phyloP scores from a whole-genome alignment of 2,113 vertebrate genomes.

The Dascyllus trimaculatus region DNA sequence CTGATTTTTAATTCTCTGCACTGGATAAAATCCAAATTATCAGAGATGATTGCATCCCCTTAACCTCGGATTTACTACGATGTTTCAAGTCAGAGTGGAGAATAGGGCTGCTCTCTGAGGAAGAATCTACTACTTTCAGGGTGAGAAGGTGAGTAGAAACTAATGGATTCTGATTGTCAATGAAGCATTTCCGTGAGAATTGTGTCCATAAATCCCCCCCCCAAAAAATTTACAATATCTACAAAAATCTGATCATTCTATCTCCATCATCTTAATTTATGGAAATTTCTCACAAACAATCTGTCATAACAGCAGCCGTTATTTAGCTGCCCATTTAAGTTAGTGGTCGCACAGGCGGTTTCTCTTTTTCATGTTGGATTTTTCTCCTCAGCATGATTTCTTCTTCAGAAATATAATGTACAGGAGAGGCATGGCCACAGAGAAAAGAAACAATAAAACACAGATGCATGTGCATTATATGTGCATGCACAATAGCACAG shows the following conservation, averaged over 20 bases:
- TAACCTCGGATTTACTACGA: not conserved
- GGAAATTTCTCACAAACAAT: slow-evolving; percentile 24
- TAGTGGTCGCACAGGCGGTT: not conserved
- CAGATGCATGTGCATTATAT: slow-evolving; percentile 1
- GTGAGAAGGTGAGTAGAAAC: slow-evolving; percentile 22
- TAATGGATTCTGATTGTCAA: not conserved
- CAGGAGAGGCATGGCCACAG: not conserved
- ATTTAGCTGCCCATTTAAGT: not conserved
- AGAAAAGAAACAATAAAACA: not conserved
- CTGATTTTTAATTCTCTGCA: too few species aligned
- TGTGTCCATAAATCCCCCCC: not conserved
- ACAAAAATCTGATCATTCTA: not conserved
- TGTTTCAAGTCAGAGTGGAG: not conserved
- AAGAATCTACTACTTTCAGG: slow-evolving; percentile 12
- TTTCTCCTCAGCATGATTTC: not conserved
- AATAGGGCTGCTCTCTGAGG: not conserved
- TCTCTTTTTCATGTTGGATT: slow-evolving; percentile 4
- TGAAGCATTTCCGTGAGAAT: not conserved
- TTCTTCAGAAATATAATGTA: not conserved
- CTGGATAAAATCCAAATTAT: too few species aligned
- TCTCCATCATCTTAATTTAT: slow-evolving; percentile 10
- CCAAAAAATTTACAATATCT: not conserved
- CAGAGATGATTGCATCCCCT: too few species aligned
- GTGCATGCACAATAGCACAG: not conserved
- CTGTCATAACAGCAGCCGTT: slow-evolving; percentile 31